Base-by-base conservation (phyloP, 2,113 vertebrate species). In the Tricholaema leucomelas region DNA sequence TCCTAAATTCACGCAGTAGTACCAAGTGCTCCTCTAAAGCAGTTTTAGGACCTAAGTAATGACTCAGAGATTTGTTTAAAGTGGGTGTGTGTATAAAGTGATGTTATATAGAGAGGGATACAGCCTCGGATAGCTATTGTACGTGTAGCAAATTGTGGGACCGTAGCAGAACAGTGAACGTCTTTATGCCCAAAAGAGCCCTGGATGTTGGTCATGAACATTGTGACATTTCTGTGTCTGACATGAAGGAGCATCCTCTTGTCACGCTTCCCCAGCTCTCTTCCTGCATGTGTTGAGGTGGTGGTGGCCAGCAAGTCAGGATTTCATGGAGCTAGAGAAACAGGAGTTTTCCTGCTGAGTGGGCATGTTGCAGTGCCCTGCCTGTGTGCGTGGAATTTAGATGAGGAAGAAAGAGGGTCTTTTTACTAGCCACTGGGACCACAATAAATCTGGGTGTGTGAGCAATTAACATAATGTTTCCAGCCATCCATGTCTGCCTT, bases 381-480 rank as follows among this genome's bases (percentile, higher is more conserved):
- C 17, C 20, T 88, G 67, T 63, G 91, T 96, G 94, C 0, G 0
- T 33, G 36, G 93, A 95, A 95, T 96, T 87, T 92, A 85, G 89
- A 94, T 95, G 95, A 96, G 92, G 50, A 30, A 60, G 69, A 71
- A 74, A 52, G 70, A 77, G 20, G 42, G 64, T 82, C 81, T 85
- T 40, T 91, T 82, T 82, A 66, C 60, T 67, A 48, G 52, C 52
- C 42, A 17, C 52, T 85, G 75, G 75, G 71, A 65, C 90, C 74
- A 90, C 89, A 94, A 72, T 94, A 92, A 94, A 96, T 81, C 77
- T 92, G 85, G 66, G 73, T 44, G 73, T 84, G 88, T 59, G 89
- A 89, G 71, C 69, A 66, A 92, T 95, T 94, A 93, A n/a, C 93
- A 87, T 93, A 82, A 83, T 58, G 92, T 87, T 88, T 95, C 78